Percentiles rank a stretch among this genome's conserved stretches.
phyloP scores from a whole-genome alignment of 2,797 vertebrate genomes.

The Sphaeramia orbicularis region DNA sequence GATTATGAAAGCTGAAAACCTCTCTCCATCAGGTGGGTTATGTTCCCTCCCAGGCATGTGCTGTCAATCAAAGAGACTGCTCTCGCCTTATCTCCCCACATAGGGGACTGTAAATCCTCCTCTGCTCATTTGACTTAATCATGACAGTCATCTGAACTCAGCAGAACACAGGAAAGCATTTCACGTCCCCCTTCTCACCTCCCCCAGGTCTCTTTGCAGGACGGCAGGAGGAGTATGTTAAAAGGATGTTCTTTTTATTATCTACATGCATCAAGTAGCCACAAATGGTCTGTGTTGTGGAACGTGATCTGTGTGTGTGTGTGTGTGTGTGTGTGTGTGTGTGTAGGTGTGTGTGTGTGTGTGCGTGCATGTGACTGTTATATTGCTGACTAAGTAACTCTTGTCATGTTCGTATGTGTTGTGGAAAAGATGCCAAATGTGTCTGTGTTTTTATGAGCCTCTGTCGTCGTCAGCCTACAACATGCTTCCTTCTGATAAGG shows the following conservation, averaged over 20 bases:
- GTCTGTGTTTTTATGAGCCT: conserved; percentile 60
- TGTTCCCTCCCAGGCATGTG: conserved; percentile 71
- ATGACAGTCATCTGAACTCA: conserved; percentile 85
- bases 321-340: conserved; percentile 20
- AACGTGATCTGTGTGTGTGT: conserved; percentile 25
- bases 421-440: conserved; percentile 46
- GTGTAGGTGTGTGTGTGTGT: too few relatives aligned
- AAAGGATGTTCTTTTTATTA: conserved; percentile 81
- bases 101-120: conserved; percentile 83
- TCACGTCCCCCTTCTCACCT: conserved; percentile 47
- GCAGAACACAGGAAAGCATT: conserved; percentile 75
- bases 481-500: conserved; percentile 73
- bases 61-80: conserved; percentile 80
- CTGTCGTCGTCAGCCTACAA: conserved; percentile 26
- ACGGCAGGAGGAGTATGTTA: conserved; percentile 50
- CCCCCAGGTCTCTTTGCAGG: conserved; percentile 51
- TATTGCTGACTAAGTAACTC: conserved; percentile 52
- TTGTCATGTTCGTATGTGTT: conserved; percentile 17
- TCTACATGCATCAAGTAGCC: conserved; percentile 68
- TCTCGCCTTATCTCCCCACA: conserved; percentile 83
- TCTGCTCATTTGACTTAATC: conserved; percentile 85
- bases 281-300: conserved; percentile 42
- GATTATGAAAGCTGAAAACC: conserved; percentile 63
- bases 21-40: conserved; percentile 73
- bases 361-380: conserved; percentile 1